Evolutionary conservation across 2,113 vertebrate species (phyloP), one percentile per base, ranked within the genome.

Genomic region (Bufo gargarizans): DNA sequence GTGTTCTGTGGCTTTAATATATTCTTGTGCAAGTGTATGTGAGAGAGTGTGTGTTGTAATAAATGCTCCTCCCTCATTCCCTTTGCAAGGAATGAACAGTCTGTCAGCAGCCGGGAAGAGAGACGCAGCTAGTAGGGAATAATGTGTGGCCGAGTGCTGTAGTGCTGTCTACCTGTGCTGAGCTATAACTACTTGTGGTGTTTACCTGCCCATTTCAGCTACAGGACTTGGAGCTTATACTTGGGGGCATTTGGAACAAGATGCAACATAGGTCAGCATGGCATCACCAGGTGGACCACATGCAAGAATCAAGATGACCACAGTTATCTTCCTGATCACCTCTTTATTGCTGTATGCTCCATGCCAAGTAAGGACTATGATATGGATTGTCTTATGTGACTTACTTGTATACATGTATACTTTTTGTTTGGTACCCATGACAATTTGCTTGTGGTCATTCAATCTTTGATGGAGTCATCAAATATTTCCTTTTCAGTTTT

Each of bases 161-260:
- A 84, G 72, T 58, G n/a, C 87, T 89, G 87, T 67, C 81, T 84
- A 89, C 87, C 87, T 89, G 87, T 89, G n/a, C 74, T 78, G 17
- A 63, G n/a, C 87, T 78, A 59, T 74, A 89, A 89, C 71, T 50
- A 88, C 74, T 78, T 82, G 8, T 65, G 5, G 72, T 61, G 33
- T 33, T 20, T 53, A 83, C 55, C 43, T 63, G 86, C 17, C 71
- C 49, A 19, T 74, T 69, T 47, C 17, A 80, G 63, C 85, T 43
- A 71, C 16, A 69, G 59, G 65, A 16, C 82, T 78, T 50, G 19
- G 43, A 78, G 58, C 10, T 56, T 53, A 77, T 72, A 55, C 14
- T 59, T 53, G 14, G 22, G 71, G 58, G 19, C 50, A 63, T 67
- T 53, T 53, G 82, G 72, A 89, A 22, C 87, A 89, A 89, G 82